phyloP scores from a whole-genome alignment of 2,888 invertebrate species.

The Tachina grossa region DNA sequence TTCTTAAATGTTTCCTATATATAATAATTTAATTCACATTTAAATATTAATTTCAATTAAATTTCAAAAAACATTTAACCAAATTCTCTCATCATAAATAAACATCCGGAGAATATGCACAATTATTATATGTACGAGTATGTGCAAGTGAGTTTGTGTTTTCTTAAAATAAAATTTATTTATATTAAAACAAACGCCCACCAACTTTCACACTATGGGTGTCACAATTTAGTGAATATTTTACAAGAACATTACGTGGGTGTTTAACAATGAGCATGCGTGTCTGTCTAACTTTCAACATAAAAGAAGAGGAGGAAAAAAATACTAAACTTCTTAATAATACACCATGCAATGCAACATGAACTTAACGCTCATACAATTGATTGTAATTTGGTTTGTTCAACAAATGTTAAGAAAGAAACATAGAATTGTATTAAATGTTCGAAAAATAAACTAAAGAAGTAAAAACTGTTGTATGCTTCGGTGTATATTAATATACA shows the following conservation, averaged over 20 bases:
- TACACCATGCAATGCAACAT: conserved; percentile 4
- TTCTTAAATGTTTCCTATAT: not conserved
- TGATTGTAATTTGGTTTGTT: conserved; percentile 72
- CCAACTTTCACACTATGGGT: conserved; percentile 62
- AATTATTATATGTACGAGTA: not conserved
- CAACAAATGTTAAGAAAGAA: conserved; percentile 68
- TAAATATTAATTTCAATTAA: conserved; percentile 44
- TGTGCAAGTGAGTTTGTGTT: not conserved
- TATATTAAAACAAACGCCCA: conserved; percentile 59
- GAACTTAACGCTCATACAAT: conserved; percentile 50
- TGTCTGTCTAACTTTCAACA: conserved; percentile 52
- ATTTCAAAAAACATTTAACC: conserved; percentile 21
- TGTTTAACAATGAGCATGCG: conserved; percentile 63
- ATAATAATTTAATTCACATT: conserved; percentile 38
- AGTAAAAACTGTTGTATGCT: conserved; percentile 1
- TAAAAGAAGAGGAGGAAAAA: not conserved
- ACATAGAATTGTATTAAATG: conserved; percentile 54
- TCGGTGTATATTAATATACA: not conserved
- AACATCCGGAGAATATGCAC: conserved; percentile 25
- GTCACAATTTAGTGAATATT: conserved; percentile 63
- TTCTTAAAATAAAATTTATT: conserved; percentile 42
- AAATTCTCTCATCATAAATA: conserved; percentile 51
- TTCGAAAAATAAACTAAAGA: conserved; percentile 48
- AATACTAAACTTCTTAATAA: conserved; percentile 11
- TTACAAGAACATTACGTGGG: conserved; percentile 59